Percentiles rank a stretch among this genome's conserved stretches.
Conservation (phyloP, 1,140 invertebrate species). For the Galleria mellonella region DNA sequence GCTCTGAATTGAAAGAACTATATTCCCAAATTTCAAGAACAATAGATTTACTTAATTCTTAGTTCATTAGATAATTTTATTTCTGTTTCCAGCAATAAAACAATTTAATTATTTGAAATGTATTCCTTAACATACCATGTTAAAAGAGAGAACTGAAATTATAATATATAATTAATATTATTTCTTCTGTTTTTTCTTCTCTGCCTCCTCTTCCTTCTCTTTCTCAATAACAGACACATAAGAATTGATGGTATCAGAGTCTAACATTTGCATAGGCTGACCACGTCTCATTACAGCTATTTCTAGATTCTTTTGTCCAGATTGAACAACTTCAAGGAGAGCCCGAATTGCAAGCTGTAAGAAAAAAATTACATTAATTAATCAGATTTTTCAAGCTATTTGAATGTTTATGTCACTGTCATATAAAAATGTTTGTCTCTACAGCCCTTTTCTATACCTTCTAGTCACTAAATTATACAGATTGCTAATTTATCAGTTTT, state of each 20-base stretch:
- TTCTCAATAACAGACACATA: slow-evolving; percentile 97
- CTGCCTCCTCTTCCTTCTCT: slow-evolving; percentile 98
- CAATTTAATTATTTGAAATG: slow-evolving; percentile 8
- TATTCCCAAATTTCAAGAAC: slow-evolving; percentile 67
- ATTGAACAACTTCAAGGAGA: slow-evolving; percentile 98
- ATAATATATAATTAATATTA: slow-evolving; percentile 65
- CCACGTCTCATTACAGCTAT: slow-evolving; percentile 95
- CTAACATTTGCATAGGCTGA: slow-evolving; percentile 90
- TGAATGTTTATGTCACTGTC: too few relatives aligned
- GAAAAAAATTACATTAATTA: slow-evolving; percentile 10
- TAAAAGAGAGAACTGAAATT: slow-evolving; percentile 30
- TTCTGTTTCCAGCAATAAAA: not conserved
- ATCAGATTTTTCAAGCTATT: too few relatives aligned
- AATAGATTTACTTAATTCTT: slow-evolving; percentile 63
- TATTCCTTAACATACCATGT: slow-evolving; percentile 36
- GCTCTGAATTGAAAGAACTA: slow-evolving; percentile 60
- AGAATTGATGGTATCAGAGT: slow-evolving; percentile 91
- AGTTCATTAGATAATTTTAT: not conserved
- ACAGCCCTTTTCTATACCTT: too few relatives aligned
- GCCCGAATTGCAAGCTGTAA: slow-evolving; percentile 94
- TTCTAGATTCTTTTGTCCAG: slow-evolving; percentile 98
- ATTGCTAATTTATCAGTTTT: too few relatives aligned
- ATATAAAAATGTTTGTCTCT: too few relatives aligned
- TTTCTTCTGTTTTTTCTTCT: slow-evolving; percentile 98
- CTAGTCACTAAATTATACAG: too few relatives aligned